These are phyloP conservation scores for Mnemiopsis leidyi DNA, from an alignment of 37 sponge, comb jelly and placozoan genomes.

Conservation along the genomic window DNA sequence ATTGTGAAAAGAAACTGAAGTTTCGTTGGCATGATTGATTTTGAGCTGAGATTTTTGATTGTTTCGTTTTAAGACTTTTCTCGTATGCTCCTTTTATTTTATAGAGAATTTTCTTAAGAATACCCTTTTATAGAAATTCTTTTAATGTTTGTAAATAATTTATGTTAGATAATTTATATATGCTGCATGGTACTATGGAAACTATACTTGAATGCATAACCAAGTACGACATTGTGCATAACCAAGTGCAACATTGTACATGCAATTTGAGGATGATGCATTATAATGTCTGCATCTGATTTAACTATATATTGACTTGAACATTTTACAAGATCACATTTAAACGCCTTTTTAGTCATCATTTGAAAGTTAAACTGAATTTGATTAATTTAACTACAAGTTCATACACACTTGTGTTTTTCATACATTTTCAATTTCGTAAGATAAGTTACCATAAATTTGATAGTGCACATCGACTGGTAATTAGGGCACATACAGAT, in stretches of 20 bases:
- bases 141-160: slow-evolving; percentile 56
- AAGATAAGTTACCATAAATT: too few species aligned
- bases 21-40: too few species aligned
- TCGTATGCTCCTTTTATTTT: not conserved
- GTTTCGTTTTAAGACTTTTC: not conserved
- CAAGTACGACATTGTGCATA: too few species aligned
- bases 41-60: too few species aligned
- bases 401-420: too few species aligned
- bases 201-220: too few species aligned
- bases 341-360: not conserved
- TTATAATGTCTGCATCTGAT: not conserved
- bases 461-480: too few species aligned
- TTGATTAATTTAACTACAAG: not conserved
- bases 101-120: not conserved
- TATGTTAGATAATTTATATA: slow-evolving; percentile 49
- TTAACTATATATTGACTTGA: not conserved
- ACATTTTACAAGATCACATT: not conserved
- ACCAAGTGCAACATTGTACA: too few species aligned
- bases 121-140: not conserved
- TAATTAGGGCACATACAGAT: too few species aligned
- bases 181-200: slow-evolving; percentile 22
- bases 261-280: not conserved
- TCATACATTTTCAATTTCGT: too few species aligned
- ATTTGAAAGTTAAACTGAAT: not conserved
- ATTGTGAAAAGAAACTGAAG: too few species aligned